phyloP scores from a whole-genome alignment of 2,888 invertebrate genomes.

The Noctua janthina region DNA sequence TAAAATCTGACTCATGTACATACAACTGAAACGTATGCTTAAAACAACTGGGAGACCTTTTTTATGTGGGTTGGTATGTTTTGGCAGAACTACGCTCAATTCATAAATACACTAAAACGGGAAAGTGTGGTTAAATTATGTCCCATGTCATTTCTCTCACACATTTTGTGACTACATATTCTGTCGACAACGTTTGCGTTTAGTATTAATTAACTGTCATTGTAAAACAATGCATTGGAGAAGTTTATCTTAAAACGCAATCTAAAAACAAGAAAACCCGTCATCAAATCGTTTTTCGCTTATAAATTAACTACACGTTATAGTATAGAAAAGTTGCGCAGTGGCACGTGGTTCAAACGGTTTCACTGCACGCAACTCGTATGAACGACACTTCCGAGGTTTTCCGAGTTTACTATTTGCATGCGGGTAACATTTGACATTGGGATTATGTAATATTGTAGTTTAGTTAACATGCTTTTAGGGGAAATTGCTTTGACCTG shows the following conservation, averaged over 20 bases:
- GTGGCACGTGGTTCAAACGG: constrained; percentile 58
- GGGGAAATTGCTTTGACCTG: constrained; percentile 29
- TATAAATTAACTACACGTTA: constrained; percentile 18
- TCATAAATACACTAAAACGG: background rate
- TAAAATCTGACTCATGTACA: background rate
- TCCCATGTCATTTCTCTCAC: background rate
- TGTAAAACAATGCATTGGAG: background rate
- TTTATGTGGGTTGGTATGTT: background rate
- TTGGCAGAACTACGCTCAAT: background rate
- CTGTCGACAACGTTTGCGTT: background rate
- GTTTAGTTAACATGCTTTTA: constrained; percentile 23
- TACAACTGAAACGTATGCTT: background rate
- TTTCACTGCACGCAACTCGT: constrained; percentile 63
- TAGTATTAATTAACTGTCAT: background rate
- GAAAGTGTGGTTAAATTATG: background rate
- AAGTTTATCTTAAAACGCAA: background rate
- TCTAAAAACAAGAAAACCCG: background rate
- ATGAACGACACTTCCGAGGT: constrained; percentile 30
- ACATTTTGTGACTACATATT: background rate
- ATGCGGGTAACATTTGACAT: constrained; percentile 39
- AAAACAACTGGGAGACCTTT: background rate
- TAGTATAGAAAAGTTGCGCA: constrained; percentile 52
- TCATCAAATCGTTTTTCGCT: constrained; percentile 1
- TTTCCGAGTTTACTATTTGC: constrained; percentile 46
- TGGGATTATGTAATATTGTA: constrained; percentile 36